Evolutionary conservation across 1,140 invertebrate genomes (phyloP).

Genomic region (Lutraria rhynchaena): DNA sequence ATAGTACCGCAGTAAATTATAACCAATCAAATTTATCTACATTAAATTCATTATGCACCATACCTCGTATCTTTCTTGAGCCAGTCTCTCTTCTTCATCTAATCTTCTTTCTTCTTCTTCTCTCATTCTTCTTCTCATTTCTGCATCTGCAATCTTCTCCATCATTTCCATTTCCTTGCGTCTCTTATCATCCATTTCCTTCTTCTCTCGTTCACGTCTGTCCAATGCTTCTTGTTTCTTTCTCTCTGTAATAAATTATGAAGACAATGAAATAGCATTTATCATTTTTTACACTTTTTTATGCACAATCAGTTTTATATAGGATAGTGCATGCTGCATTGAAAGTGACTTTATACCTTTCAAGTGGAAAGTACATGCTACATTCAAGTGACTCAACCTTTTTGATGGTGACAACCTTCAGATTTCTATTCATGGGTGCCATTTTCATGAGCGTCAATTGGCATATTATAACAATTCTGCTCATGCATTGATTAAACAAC

Average conservation of each 20-base stretch:
- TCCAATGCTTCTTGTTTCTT: conserved; percentile 69
- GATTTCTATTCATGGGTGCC: too few relatives aligned
- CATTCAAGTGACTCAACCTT: too few relatives aligned
- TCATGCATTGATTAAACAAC: too few relatives aligned
- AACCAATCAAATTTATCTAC: neutral
- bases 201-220: conserved; percentile 68
- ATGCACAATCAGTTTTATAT: too few relatives aligned
- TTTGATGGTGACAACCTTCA: too few relatives aligned
- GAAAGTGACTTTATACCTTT: too few relatives aligned
- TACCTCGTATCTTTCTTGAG: conserved; percentile 74
- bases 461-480: too few relatives aligned
- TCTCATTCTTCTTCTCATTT: conserved; percentile 67
- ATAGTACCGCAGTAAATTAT: neutral
- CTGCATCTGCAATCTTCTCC: conserved; percentile 70
- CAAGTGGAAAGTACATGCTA: too few relatives aligned
- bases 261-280: too few relatives aligned
- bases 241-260: conserved; percentile 58
- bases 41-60: neutral
- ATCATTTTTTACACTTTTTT: too few relatives aligned
- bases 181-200: conserved; percentile 67
- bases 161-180: conserved; percentile 72
- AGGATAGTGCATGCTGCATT: too few relatives aligned
- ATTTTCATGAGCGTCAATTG: too few relatives aligned
- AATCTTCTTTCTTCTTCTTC: conserved; percentile 69
- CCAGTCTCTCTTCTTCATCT: conserved; percentile 70